Base-by-base conservation (phyloP, 2,888 invertebrate genomes). In the Phyllotreta cruciferae region DNA sequence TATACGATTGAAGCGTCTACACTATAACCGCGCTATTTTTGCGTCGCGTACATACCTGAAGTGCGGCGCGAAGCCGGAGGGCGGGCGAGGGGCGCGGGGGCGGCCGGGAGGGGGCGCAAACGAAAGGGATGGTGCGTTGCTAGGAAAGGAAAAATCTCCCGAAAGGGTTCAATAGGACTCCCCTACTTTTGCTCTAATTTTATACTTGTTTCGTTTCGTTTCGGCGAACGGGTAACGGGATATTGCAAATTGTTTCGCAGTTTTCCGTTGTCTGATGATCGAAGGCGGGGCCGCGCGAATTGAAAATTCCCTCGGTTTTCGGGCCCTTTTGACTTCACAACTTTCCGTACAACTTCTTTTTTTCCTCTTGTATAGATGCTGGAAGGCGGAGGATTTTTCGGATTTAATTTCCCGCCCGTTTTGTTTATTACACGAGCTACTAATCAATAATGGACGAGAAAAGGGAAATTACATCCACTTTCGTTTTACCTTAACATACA, bases 131-230 rank as follows among this genome's bases (percentile, higher is more conserved):
- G 44, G 52, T 45, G 62, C 66, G 68, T 68, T 68, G 68, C 68
- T 68, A 68, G 68, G 68, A 68, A 68, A 68, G 68, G 68, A 68
- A 68, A 68, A 68, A 68, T 63, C 63, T 37, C 64, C 58, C 47
- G 61, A 50, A 63, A 63, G 61, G 62, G 66, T 62, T 65, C 64
- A 62, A 66, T 66, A 66, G 66, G 66, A 58, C 60, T 56, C 60
- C 55, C 62, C 62, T 60, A 66, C 66, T 66, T 66, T 66, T 60
- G 62, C 60, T 60, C 66, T 66, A 66, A 66, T 66, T 66, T 66
- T 60, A 66, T 66, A 63, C 66, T 63, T 60, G 62, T 62, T 62
- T 62, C 64, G 54, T 56, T 50, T 58, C 60, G 60, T 60, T 60
- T 60, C 60, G 52, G 52, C 44, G 24, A 60, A 52, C 49, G 60